These are phyloP conservation scores for Osedax frankpressi DNA, from an alignment of 2,888 invertebrate genomes.

Conservation along the genomic window DNA sequence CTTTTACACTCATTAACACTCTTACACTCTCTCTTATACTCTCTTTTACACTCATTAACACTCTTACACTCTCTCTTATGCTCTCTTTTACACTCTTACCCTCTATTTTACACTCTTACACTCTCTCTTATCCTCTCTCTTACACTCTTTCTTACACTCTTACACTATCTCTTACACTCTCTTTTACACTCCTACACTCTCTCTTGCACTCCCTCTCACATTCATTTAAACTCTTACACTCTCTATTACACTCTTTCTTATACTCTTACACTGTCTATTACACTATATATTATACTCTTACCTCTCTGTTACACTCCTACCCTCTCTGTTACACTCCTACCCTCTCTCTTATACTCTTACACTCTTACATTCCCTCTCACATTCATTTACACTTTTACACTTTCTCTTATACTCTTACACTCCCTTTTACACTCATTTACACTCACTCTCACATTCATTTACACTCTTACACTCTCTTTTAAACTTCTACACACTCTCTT, in stretches of 20 bases:
- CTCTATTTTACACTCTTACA: neutral
- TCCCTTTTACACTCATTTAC: neutral
- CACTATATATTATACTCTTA: neutral
- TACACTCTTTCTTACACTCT: neutral
- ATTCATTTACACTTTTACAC: neutral
- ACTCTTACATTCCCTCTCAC: neutral
- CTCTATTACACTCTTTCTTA: neutral
- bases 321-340: neutral
- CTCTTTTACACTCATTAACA: neutral
- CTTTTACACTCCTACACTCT: neutral
- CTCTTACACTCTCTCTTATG: neutral
- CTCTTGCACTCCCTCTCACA: neutral
- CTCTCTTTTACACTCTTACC: neutral
- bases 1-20: neutral
- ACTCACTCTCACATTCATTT: neutral
- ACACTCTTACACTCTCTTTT: neutral
- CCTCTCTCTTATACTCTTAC: neutral
- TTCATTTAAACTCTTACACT: neutral
- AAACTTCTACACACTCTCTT: neutral
- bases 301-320: neutral
- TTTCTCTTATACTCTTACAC: conserved; percentile 36
- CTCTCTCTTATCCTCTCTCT: neutral
- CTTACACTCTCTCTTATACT: neutral
- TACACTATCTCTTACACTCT: neutral
- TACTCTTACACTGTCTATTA: neutral